Percentiles rank a stretch among this genome's conserved stretches.
These are phyloP conservation scores for Bambusicola thoracicus DNA, from an alignment of 2,113 vertebrate species.

Conservation along the genomic window DNA sequence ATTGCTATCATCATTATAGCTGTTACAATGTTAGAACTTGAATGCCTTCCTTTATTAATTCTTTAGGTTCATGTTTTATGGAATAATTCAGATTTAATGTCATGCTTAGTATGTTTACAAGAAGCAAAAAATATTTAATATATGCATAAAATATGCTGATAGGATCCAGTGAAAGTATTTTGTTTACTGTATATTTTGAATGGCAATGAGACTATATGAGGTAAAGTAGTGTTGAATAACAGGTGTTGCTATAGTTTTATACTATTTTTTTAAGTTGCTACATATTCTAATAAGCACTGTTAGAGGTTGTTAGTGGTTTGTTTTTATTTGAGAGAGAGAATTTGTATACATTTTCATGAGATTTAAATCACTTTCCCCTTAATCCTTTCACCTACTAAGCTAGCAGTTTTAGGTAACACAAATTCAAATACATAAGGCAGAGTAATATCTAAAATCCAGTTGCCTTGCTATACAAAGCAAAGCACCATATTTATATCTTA, in stretches of 20 bases:
- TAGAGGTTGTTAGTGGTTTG: neutral
- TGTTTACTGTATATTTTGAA: constrained; percentile 6
- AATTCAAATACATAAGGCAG: neutral
- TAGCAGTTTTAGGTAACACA: neutral
- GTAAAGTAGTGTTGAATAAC: neutral
- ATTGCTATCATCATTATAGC: neutral
- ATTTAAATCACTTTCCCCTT: neutral
- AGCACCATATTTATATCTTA: neutral
- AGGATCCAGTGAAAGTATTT: neutral
- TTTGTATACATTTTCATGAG: neutral
- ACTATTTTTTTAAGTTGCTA: neutral
- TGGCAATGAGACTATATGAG: neutral
- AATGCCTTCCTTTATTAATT: neutral
- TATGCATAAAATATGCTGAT: neutral
- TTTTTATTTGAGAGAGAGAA: neutral
- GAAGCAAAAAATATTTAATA: neutral
- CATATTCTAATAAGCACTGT: neutral
- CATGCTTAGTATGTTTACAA: neutral
- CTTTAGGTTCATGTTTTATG: neutral
- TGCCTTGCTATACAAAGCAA: neutral
- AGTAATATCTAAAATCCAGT: neutral
- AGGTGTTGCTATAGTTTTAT: neutral
- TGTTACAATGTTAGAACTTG: neutral
- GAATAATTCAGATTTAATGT: neutral
- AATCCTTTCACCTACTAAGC: neutral